Evolutionary conservation across 2,888 invertebrate genomes (phyloP).

Genomic region (Cinara cedri): DNA sequence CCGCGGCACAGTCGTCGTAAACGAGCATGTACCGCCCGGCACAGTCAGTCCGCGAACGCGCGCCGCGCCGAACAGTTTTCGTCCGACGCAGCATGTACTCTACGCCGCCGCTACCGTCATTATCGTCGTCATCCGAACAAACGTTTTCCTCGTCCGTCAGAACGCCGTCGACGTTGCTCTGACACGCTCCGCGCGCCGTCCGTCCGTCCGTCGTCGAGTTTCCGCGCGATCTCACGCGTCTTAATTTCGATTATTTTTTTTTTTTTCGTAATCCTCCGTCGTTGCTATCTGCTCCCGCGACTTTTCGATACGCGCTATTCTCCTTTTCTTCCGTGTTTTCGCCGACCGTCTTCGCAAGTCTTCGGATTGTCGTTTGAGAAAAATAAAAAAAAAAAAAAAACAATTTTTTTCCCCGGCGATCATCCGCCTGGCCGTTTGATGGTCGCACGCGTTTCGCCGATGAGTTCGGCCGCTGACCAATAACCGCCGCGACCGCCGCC

Average conservation of each 20-base stretch:
- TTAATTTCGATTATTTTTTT: background rate
- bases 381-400: background rate
- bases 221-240: background rate
- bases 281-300: background rate
- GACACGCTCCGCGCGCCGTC: background rate
- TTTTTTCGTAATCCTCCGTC: background rate
- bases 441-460: background rate
- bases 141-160: background rate
- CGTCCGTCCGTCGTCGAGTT: background rate
- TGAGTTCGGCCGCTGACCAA: background rate
- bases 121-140: background rate
- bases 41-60: constrained; percentile 49
- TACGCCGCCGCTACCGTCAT: background rate
- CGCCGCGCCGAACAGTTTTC: constrained; percentile 7
- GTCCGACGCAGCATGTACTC: background rate
- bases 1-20: constrained; percentile 39
- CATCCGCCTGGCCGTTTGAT: background rate
- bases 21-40: constrained; percentile 45
- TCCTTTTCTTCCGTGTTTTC: background rate
- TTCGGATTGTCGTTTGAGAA: too few relatives aligned
- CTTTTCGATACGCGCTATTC: too few relatives aligned
- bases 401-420: background rate
- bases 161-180: background rate
- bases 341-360: background rate
- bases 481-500: background rate